Conservation (phyloP, 2,888 invertebrate genomes). For the Nemotelus nigrinus region DNA sequence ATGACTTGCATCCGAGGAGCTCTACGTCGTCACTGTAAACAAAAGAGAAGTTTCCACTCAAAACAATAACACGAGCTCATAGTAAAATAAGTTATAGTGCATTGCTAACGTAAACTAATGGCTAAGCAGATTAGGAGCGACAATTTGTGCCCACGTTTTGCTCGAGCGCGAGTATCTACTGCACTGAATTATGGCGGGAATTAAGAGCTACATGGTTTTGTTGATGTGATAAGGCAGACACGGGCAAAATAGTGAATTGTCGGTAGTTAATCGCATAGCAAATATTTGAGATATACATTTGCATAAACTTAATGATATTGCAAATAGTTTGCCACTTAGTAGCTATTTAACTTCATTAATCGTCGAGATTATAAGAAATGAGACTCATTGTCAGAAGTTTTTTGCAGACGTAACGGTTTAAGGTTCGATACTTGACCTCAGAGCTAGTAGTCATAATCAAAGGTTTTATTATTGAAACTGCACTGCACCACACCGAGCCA, state of each 20-base stretch:
- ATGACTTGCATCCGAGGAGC: constrained; percentile 6
- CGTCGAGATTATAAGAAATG: too few species aligned
- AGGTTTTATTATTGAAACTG: too few species aligned
- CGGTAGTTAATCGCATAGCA: not conserved
- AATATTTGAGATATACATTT: too few species aligned
- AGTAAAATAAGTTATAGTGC: constrained; percentile 24
- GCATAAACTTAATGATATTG: too few species aligned
- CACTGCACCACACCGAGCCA: too few species aligned
- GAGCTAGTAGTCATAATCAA: too few species aligned
- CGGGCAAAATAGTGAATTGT: constrained; percentile 3
- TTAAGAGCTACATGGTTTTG: not conserved
- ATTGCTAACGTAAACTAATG: constrained; percentile 20
- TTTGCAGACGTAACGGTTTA: too few species aligned
- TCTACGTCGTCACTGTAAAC: constrained; percentile 13
- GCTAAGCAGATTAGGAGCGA: constrained; percentile 18
- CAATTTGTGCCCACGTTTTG: constrained; percentile 21
- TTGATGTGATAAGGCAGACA: constrained; percentile 4
- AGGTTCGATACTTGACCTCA: too few species aligned
- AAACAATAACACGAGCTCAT: constrained; percentile 24
- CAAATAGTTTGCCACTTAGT: too few species aligned
- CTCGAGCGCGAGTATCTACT: not conserved
- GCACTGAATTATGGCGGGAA: constrained; percentile 21
- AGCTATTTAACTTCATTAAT: too few species aligned
- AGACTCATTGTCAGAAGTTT: too few species aligned
- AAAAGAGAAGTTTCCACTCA: too few species aligned